phyloP scores from a whole-genome alignment of 2,797 vertebrate species.

The Erithacus rubecula region DNA sequence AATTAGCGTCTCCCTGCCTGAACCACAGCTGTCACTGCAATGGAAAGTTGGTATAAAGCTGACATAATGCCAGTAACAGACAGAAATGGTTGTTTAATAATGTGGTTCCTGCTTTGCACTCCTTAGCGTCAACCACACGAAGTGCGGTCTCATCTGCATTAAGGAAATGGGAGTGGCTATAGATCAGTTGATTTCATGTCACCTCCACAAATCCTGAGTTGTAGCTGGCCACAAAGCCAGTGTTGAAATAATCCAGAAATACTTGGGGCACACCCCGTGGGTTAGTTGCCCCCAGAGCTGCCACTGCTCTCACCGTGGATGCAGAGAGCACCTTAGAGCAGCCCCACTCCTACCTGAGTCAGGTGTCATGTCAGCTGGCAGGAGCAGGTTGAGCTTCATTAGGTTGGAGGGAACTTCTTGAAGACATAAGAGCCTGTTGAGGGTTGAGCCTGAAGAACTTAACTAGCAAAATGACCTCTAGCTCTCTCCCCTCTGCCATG shows the following conservation, averaged over 20 bases:
- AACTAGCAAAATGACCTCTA: background rate
- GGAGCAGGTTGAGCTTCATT: background rate
- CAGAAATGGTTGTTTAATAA: background rate
- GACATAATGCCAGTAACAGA: background rate
- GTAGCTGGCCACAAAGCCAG: background rate
- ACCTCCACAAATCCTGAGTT: background rate
- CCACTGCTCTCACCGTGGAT: rapidly evolving
- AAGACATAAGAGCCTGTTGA: background rate
- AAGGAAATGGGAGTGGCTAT: background rate
- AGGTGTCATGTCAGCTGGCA: background rate
- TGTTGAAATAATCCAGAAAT: background rate
- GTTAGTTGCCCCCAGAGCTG: background rate
- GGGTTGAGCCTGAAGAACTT: background rate
- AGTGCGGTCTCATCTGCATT: rapidly evolving
- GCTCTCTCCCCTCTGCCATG: background rate
- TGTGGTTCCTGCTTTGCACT: background rate
- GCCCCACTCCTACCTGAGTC: background rate
- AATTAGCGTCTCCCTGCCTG: background rate
- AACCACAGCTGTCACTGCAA: background rate
- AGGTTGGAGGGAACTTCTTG: background rate
- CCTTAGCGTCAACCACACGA: rapidly evolving
- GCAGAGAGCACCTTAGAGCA: background rate
- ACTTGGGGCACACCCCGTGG: background rate
- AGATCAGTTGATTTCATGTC: background rate
- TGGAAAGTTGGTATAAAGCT: background rate